These are phyloP conservation scores for Anser cygnoides DNA, from an alignment of 2,113 vertebrate genomes.

Conservation along the genomic window DNA sequence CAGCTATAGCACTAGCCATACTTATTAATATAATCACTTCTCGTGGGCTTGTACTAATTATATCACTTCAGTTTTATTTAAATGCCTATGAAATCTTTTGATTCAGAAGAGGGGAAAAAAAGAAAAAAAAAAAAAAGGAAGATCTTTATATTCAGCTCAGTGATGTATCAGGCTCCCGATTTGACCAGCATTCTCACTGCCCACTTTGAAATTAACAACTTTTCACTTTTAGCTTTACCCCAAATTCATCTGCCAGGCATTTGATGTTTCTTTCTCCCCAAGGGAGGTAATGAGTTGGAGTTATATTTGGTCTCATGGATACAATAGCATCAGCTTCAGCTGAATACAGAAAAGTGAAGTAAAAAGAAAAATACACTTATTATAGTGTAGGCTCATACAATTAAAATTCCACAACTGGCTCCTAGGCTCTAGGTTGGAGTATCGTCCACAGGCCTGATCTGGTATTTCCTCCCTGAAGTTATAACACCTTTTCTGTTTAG, in stretches of 20 bases:
- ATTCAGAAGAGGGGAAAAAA: neutral
- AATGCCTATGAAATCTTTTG: slow-evolving; percentile 45
- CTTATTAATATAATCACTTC: slow-evolving; percentile 21
- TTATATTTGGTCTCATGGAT: neutral
- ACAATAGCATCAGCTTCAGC: neutral
- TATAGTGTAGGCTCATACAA: neutral
- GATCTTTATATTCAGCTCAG: slow-evolving; percentile 11
- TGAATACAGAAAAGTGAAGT: neutral
- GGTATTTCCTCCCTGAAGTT: neutral
- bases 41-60: slow-evolving; percentile 44
- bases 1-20: neutral
- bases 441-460: neutral
- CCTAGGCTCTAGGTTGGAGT: neutral
- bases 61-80: neutral
- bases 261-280: neutral
- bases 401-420: neutral
- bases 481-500: neutral
- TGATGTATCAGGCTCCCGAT: neutral
- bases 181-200: neutral
- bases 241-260: neutral
- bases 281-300: neutral
- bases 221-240: neutral
- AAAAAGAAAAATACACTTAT: neutral
- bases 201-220: neutral
- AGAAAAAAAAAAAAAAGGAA: neutral